Evolutionary conservation across 2,113 vertebrate species (phyloP), one percentile per base, ranked within the genome.

Genomic region (Esox niger): DNA sequence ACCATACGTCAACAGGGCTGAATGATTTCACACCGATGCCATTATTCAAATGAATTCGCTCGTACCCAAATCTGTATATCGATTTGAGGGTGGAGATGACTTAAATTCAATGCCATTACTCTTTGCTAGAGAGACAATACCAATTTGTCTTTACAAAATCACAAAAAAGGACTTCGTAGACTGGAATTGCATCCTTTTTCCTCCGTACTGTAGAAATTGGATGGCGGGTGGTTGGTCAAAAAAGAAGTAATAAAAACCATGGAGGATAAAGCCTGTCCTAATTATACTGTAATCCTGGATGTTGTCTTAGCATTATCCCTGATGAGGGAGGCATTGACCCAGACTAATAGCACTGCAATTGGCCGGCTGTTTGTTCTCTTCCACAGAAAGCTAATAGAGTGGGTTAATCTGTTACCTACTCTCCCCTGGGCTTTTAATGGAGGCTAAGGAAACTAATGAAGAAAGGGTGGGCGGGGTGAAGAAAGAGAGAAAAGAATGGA

Each of bases 21-120:
- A 62, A 67, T 71, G 66, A 73, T 61, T 49, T 69, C 67, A 69
- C 29, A 15, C 23, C 21, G 11, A 38, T 54, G 17, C 27, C 6
- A 6, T 47, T n/a, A 27, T 46, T 26, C 2, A 35, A 5, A 5
- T 15, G 38, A 47, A 32, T 29, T 17, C 32, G 20, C 66, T 31
- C 43, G 27, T 7, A 32, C 54, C 56, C 66, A 25, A 79, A 80
- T 79, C 68, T 80, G n/a, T 81, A 69, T 81, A 70, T 77, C 82
- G 77, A 83, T 84, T 43, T n/a, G 27, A 78, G 80, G 73, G 15
- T 78, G 74, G 78, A 78, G 84, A 81, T 76, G 75, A 84, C 77
- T 76, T 30, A 17, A 59, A 29, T 31, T 17, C 71, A 72, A 74
- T 70, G 25, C 31, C 4, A 31, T 4, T 23, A 23, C 49, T 2